A percentile compares a stretch with the other conserved stretches of the same genome.
These are phyloP conservation scores for Noctua janthe DNA, from an alignment of 2,888 invertebrate species.

Conservation along the genomic window DNA sequence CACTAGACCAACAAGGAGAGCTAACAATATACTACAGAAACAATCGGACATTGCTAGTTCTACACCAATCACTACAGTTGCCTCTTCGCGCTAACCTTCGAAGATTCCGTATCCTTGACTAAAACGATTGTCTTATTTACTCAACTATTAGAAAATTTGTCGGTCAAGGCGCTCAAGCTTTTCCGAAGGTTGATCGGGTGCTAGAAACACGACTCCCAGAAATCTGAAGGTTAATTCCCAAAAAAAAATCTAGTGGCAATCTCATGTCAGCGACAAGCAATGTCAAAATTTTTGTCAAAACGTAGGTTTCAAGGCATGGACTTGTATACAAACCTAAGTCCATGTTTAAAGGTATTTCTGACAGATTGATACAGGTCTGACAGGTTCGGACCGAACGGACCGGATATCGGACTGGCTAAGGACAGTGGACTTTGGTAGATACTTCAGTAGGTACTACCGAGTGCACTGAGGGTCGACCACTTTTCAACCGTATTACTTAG, in stretches of 20 bases:
- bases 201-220: background rate
- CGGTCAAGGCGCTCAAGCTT: slow-evolving; percentile 32
- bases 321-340: too few relatives aligned
- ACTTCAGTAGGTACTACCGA: too few relatives aligned
- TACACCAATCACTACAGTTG: background rate
- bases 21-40: background rate
- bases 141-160: slow-evolving; percentile 1
- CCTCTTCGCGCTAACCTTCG: slow-evolving; percentile 10
- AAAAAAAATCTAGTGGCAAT: background rate
- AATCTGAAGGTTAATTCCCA: background rate
- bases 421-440: too few relatives aligned
- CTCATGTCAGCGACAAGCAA: background rate
- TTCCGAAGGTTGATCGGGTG: slow-evolving; percentile 33
- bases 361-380: too few relatives aligned
- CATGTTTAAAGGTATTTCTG: too few relatives aligned
- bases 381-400: too few relatives aligned
- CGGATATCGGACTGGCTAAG: too few relatives aligned
- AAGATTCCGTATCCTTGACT: slow-evolving; percentile 32
- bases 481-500: too few relatives aligned
- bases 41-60: background rate
- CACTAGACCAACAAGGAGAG: background rate
- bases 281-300: background rate
- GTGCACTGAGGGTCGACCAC: too few relatives aligned
- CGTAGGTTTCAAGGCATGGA: background rate
- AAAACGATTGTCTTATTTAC: slow-evolving; percentile 43